These are phyloP conservation scores for Euglossa dilemma DNA, from an alignment of 1,140 invertebrate species.

Conservation along the genomic window DNA sequence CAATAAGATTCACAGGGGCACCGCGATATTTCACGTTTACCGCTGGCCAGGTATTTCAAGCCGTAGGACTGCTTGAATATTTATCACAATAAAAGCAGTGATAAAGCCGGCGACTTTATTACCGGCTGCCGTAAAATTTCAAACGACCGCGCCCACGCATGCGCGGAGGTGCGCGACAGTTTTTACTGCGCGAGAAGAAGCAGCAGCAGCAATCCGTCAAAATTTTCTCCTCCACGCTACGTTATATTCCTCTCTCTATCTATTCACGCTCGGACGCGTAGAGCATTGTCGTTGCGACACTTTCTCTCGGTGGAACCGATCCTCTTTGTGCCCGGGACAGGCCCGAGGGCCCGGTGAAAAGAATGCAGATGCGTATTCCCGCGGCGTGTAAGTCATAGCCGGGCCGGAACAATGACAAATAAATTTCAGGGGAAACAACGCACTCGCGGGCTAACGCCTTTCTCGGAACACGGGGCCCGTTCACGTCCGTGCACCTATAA, in stretches of 20 bases:
- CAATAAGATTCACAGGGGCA: neutral
- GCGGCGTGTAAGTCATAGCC: constrained; percentile 15
- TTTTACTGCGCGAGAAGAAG: neutral
- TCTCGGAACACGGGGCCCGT: neutral
- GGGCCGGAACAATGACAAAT: constrained; percentile 42
- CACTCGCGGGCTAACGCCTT: constrained; percentile 31
- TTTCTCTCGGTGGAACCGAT: constrained; percentile 14
- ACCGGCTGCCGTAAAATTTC: neutral
- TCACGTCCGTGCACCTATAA: neutral
- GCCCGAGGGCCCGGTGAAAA: neutral
- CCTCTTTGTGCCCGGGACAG: neutral
- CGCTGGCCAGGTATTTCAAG: neutral
- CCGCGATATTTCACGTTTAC: neutral
- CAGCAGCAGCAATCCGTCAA: too few relatives aligned
- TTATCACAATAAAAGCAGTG: neutral
- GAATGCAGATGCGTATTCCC: constrained; percentile 5
- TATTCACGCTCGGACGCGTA: constrained; percentile 26
- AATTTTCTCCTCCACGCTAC: neutral
- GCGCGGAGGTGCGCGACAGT: neutral
- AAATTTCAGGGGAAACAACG: constrained; percentile 37
- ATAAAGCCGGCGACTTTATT: neutral
- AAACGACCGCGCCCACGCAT: neutral
- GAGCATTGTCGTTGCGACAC: constrained; percentile 42
- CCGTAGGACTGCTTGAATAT: neutral
- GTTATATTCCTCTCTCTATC: neutral